These are phyloP conservation scores for Dicerorhinus sumatrensis DNA, from an alignment of 2,113 vertebrate species.

Conservation along the genomic window DNA sequence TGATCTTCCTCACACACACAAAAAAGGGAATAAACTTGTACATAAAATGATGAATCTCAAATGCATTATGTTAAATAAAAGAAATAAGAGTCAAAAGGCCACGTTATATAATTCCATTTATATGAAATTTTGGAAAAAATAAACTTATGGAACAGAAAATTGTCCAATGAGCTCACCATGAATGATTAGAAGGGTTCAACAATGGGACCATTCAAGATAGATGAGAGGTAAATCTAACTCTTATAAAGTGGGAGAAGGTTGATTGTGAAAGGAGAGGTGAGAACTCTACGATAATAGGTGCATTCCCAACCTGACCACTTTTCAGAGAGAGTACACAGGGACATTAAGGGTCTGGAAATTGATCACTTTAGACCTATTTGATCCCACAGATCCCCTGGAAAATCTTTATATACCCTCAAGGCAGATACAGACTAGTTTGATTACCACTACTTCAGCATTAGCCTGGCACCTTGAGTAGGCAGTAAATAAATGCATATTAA, in stretches of 20 bases:
- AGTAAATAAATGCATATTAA: background rate
- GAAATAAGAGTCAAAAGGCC: background rate
- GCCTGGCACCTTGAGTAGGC: background rate
- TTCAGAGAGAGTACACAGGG: background rate
- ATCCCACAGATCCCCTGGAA: background rate
- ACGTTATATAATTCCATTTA: background rate
- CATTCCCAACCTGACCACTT: background rate
- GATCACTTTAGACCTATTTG: background rate
- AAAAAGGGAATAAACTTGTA: background rate
- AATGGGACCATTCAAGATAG: background rate
- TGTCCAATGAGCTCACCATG: background rate
- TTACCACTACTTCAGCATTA: background rate
- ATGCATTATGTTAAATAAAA: background rate
- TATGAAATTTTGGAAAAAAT: background rate
- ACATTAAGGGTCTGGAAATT: background rate
- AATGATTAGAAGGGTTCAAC: background rate
- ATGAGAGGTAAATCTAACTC: background rate
- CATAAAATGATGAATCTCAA: background rate
- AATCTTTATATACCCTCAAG: background rate
- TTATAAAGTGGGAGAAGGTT: background rate
- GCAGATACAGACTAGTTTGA: background rate
- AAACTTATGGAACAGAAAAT: background rate
- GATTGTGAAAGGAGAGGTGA: background rate
- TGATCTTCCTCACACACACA: background rate
- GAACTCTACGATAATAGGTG: background rate